Base-by-base conservation (phyloP, 2,888 invertebrate species). In the Acanthosepion lycidas region DNA sequence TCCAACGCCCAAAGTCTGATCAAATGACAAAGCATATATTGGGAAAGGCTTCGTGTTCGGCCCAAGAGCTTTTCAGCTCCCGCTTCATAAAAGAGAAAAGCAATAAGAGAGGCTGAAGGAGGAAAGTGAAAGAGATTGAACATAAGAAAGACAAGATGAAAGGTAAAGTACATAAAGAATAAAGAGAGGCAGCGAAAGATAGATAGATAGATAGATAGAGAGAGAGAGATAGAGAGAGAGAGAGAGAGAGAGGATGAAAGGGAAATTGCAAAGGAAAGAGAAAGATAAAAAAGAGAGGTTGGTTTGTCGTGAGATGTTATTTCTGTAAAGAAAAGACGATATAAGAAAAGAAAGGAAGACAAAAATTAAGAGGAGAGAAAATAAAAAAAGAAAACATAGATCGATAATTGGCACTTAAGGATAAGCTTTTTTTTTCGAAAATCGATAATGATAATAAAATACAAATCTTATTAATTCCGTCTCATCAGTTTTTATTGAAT, bases 341-440 rank as follows among this genome's bases (percentile, higher is more conserved):
- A 42, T 42, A 26, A 23, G 64, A 26, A 23, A 26, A 64, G 23
- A 64, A 64, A 78, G n/a, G 9, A 33, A n/a, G 6, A 33, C n/a
- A 78, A 15, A 33, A n/a, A n/a, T 6, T 9, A 78, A 78, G n/a
- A 28, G n/a, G 18, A 1, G 15, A n/a, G n/a, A 12, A n/a, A 55
- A 18, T 0, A 55, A 20, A 55, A 78, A 78, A 78, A 78, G 18
- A 33, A 26, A 28, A 78, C 9, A 26, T 1, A 15, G n/a, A 15
- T 33, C n/a, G n/a, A 78, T 78, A 78, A 78, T n/a, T 78, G 78
- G n/a, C n/a, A 78, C 78, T 78, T 78, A 78, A 78, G n/a, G 78
- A 78, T n/a, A 15, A 4, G 12, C 33, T 15, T 78, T 78, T 78
- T 78, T 33, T n/a, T 78, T 33, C n/a, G 78, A 12, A 78, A 78